Base-by-base conservation (phyloP, 2,113 vertebrate genomes). In the Elephas maximus region DNA sequence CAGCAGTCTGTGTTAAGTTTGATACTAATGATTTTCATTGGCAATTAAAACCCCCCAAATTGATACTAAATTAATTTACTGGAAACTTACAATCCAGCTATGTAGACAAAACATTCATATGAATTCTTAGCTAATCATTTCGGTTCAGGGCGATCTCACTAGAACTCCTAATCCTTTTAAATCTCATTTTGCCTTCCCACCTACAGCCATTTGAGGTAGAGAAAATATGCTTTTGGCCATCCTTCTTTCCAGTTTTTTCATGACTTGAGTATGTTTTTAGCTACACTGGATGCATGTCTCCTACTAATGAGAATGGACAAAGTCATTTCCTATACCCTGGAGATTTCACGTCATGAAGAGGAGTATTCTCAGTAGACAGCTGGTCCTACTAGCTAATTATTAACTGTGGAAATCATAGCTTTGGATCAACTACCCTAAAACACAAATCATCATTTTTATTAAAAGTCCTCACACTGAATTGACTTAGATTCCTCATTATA, bases 41-140 rank as follows among this genome's bases (percentile, higher is more conserved):
- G 5, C 45, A 91, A 65, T 77, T 74, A 76, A 97, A 93, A 91
- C 85, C 4, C 17, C 17, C 85, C 88, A 93, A 15, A 24, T 48
- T n/a, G 53, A 71, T 76, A n/a, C 23, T 48, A 51, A 93, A 87
- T 83, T 96, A 3, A 48, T 69, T 23, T 71, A 21, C 30, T n/a
- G n/a, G 21, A 18, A 71, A 23, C 30, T 87, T 87, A 33, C 20
- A 71, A 4, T 71, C 44, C 53, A 71, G 18, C n/a, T 12, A 48
- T 6, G 48, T 20, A 87, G 84, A 67, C 62, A 63, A 88, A 67
- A 28, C 69, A 91, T 79, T 83, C 62, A 10, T 83, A 37, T 60
- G 33, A 62, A 33, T 45, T 62, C 17, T 67, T 62, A 15, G 4
- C 15, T 69, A 37, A 67, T 80, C 15, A 92, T 62, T 96, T 6